Evolutionary conservation across 2,888 invertebrate species (phyloP).

Genomic region (Sphaeridia pumilis): DNA sequence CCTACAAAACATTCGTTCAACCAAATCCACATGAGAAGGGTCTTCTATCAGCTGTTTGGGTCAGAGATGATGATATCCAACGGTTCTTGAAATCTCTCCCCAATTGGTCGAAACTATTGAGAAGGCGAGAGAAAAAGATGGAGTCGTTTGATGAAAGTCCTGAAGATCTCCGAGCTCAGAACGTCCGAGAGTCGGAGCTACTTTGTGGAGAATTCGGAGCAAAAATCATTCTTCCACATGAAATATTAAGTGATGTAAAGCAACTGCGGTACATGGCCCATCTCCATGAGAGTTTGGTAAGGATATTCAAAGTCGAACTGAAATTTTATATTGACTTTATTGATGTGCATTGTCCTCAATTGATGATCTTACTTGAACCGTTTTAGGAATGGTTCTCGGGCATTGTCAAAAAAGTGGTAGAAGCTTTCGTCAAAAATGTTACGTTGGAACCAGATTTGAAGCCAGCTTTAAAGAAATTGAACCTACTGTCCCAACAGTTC

Average conservation of each 20-base stretch:
- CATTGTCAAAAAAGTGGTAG: slow-evolving; percentile 21
- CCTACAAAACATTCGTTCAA: slow-evolving; percentile 63
- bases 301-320: slow-evolving; percentile 10
- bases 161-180: slow-evolving; percentile 62
- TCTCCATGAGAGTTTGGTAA: slow-evolving; percentile 80
- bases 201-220: slow-evolving; percentile 83
- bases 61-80: slow-evolving; percentile 89
- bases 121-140: slow-evolving; percentile 40
- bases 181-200: slow-evolving; percentile 82
- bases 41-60: slow-evolving; percentile 75
- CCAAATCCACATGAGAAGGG: slow-evolving; percentile 64
- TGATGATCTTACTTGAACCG: too few species aligned
- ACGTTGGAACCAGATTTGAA: slow-evolving; percentile 18
- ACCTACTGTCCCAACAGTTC: slow-evolving; percentile 60
- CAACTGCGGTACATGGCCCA: slow-evolving; percentile 74
- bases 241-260: slow-evolving; percentile 73
- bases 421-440: slow-evolving; percentile 17
- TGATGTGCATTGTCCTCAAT: slow-evolving; percentile 13
- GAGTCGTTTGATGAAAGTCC: slow-evolving; percentile 56
- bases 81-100: slow-evolving; percentile 77
- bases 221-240: slow-evolving; percentile 67
- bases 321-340: slow-evolving; percentile 35
- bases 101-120: slow-evolving; percentile 60
- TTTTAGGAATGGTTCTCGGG: slow-evolving; percentile 64
- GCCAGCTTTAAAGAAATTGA: slow-evolving; percentile 20